These are phyloP conservation scores for Tychaedon coryphoeus DNA, from an alignment of 2,113 vertebrate species.

Conservation along the genomic window DNA sequence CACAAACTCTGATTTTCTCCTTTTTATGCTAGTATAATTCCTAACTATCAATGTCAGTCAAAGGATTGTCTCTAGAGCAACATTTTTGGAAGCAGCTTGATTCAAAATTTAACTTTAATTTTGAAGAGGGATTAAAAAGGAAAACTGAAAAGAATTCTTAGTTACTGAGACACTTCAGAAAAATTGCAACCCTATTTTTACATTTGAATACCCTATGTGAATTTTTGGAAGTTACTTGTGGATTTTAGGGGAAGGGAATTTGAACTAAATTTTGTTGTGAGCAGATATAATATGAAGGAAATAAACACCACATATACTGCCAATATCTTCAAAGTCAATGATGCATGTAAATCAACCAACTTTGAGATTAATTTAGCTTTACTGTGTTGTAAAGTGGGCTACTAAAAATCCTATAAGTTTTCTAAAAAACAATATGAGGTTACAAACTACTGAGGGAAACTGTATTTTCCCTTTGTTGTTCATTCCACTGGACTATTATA, in stretches of 20 bases:
- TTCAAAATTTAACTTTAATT: conserved; percentile 1
- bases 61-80: neutral
- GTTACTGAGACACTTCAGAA: neutral
- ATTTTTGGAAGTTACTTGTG: neutral
- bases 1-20: neutral
- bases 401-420: neutral
- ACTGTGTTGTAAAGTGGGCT: neutral
- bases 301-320: neutral
- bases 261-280: neutral
- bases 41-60: neutral
- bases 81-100: neutral
- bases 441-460: neutral
- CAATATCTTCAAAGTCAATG: neutral
- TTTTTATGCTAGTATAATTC: neutral
- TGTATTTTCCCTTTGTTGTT: neutral
- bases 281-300: neutral
- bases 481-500: neutral
- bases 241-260: neutral
- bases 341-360: neutral
- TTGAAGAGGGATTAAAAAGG: neutral
- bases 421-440: neutral
- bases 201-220: neutral
- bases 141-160: neutral
- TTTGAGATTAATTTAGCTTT: neutral
- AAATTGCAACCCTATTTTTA: neutral